Evolutionary conservation across 2,113 vertebrate genomes (phyloP), one percentile per base, ranked within the genome.

Genomic region (Datnioides undecimradiatus): DNA sequence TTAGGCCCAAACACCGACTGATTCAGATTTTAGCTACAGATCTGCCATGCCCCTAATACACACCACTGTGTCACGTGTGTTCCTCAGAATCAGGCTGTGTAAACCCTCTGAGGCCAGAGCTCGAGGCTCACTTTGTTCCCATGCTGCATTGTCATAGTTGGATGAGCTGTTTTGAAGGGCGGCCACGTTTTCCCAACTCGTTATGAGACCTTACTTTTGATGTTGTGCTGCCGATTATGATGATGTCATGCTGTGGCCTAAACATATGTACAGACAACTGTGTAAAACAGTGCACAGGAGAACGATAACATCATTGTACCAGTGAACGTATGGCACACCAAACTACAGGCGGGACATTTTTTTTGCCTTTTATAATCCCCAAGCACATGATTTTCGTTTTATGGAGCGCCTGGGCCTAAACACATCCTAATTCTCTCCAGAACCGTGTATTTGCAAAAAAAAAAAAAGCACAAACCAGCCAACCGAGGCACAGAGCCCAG

Each of bases 391-490:
- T 67, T 66, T 40, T 12, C 12, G 33, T 54, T 27, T 45, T 19
- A 40, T 29, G 25, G 45, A 29, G 14, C 11, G 5, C 9, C 41
- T 0, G 43, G 4, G 36, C 11, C 55, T 64, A 19, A 83, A 60
- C 0, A 0, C 40, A 48, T 43, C 34, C 48, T 17, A 63, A 76
- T 49, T 80, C 52, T 68, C 43, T 68, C 46, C 36, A 51, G 19
- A 27, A 10, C 36, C 34, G 29, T 31, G 16, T 25, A 17, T 52
- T n/a, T n/a, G n/a, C n/a, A n/a, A n/a, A n/a, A n/a, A n/a, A 52
- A 27, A 2, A 25, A 71, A 76, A 59, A 68, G 45, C 71, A 62
- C 11, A 66, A 55, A 62, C 62, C 76, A 57, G 25, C 60, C 76
- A 41, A 65, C 21, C 3, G 0, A 70, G n/a, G 27, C 41, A 60